Percentiles rank a stretch among this genome's conserved stretches.
Evolutionary conservation across 1,140 invertebrate genomes (phyloP).

Genomic region (Aphelinus atriplicis): DNA sequence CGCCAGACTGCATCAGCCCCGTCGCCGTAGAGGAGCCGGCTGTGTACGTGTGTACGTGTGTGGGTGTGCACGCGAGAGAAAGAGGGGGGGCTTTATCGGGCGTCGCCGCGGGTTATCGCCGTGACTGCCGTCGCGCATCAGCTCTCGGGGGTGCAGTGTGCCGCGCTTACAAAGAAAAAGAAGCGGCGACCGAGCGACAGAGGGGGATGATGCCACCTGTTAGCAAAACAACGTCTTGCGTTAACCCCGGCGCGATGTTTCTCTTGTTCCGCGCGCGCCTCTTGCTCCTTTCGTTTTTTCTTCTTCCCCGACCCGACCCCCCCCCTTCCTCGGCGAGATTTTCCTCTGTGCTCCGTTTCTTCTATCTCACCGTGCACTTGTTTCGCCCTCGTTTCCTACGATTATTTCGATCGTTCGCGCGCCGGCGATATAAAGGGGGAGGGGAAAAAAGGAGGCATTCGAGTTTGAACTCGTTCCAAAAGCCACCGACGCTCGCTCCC

Average conservation of each 20-base stretch:
- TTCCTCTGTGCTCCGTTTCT: background rate
- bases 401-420: constrained; percentile 10
- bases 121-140: constrained; percentile 53
- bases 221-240: constrained; percentile 58
- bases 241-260: constrained; percentile 45
- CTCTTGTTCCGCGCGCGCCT: constrained; percentile 10
- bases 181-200: constrained; percentile 41
- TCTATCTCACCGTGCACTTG: constrained; percentile 2
- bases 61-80: background rate
- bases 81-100: constrained; percentile 56
- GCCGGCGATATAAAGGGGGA: constrained; percentile 3
- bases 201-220: constrained; percentile 61
- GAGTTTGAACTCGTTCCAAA: constrained; percentile 4
- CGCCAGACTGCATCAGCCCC: no score
- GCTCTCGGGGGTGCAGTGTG: constrained; percentile 22
- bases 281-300: background rate
- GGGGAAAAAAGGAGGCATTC: background rate
- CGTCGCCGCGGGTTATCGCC: constrained; percentile 61
- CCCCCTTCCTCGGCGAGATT: background rate
- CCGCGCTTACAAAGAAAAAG: background rate
- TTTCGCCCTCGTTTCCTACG: background rate
- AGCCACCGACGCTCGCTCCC: background rate
- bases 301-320: constrained; percentile 20
- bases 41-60: background rate
- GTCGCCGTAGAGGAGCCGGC: background rate